These are phyloP conservation scores for Amblyopsis rosae DNA, from an alignment of 2,113 vertebrate species.

Conservation along the genomic window DNA sequence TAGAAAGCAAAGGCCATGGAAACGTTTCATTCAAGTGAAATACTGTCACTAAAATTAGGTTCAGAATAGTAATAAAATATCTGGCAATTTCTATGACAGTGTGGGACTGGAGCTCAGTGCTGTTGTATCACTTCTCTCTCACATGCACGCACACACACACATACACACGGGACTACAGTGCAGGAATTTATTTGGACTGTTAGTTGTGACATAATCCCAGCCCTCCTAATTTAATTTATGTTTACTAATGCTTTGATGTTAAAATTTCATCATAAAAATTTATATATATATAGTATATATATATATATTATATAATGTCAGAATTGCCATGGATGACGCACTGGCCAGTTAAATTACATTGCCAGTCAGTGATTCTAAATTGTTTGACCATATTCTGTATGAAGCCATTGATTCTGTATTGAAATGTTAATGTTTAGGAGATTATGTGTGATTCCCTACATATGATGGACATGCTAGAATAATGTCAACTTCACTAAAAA, in stretches of 20 bases:
- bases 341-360: too few species aligned
- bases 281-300: neutral
- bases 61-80: slow-evolving; percentile 19
- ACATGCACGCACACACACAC: slow-evolving; percentile 16
- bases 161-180: slow-evolving; percentile 41
- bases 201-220: slow-evolving; percentile 58
- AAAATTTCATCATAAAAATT: neutral
- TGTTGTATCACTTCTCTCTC: neutral
- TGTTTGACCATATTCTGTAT: too few species aligned
- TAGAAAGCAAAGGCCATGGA: slow-evolving; percentile 1
- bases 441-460: too few species aligned
- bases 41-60: slow-evolving; percentile 37
- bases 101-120: neutral
- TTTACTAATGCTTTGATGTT: too few species aligned
- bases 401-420: too few species aligned
- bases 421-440: too few species aligned
- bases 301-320: neutral
- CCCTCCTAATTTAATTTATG: slow-evolving; percentile 10
- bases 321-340: too few species aligned
- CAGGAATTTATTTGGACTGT: slow-evolving; percentile 66
- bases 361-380: too few species aligned
- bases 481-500: too few species aligned
- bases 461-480: too few species aligned
- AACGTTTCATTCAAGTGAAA: slow-evolving; percentile 3
- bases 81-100: slow-evolving; percentile 11